Evolutionary conservation across 1,140 invertebrate species (phyloP).

Genomic region (Zaprionus ghesquierei): DNA sequence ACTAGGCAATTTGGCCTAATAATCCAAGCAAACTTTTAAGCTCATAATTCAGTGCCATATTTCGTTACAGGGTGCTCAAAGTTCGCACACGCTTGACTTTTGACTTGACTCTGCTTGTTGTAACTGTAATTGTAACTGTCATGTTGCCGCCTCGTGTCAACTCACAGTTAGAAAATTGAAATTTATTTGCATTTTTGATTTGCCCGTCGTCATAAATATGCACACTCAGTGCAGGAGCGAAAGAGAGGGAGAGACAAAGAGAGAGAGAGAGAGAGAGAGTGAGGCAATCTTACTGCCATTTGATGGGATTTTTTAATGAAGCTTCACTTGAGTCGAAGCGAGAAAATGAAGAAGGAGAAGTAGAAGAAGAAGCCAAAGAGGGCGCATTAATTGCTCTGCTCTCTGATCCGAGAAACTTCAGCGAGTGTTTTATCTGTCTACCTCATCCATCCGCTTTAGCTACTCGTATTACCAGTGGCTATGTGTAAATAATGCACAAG

Average conservation of each 20-base stretch:
- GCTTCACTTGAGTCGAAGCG: not conserved
- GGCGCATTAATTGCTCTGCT: slow-evolving; percentile 58
- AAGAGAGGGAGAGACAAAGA: slow-evolving; percentile 10
- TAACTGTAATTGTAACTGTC: slow-evolving; percentile 75
- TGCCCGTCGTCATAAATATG: slow-evolving; percentile 74
- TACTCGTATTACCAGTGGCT: slow-evolving; percentile 25
- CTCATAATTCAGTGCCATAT: too few relatives aligned
- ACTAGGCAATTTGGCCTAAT: too few relatives aligned
- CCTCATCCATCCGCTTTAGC: not conserved
- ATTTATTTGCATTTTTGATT: slow-evolving; percentile 81
- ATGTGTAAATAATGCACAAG: slow-evolving; percentile 39
- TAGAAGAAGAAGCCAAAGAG: slow-evolving; percentile 47
- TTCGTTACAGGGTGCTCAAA: not conserved
- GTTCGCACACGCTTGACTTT: not conserved
- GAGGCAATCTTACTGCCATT: slow-evolving; percentile 54
- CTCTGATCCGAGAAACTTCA: not conserved
- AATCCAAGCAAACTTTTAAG: too few relatives aligned
- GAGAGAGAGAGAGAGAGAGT: slow-evolving; percentile 29
- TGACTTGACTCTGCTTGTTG: slow-evolving; percentile 22
- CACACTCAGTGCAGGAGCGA: slow-evolving; percentile 30
- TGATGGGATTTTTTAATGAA: not conserved
- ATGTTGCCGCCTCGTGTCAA: slow-evolving; percentile 63
- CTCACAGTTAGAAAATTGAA: slow-evolving; percentile 73
- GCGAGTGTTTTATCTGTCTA: not conserved
- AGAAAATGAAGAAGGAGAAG: too few relatives aligned